Percentiles rank a stretch among this genome's conserved stretches.
phyloP scores from a whole-genome alignment of 1,140 invertebrate species.

The Ganaspis sp. region DNA sequence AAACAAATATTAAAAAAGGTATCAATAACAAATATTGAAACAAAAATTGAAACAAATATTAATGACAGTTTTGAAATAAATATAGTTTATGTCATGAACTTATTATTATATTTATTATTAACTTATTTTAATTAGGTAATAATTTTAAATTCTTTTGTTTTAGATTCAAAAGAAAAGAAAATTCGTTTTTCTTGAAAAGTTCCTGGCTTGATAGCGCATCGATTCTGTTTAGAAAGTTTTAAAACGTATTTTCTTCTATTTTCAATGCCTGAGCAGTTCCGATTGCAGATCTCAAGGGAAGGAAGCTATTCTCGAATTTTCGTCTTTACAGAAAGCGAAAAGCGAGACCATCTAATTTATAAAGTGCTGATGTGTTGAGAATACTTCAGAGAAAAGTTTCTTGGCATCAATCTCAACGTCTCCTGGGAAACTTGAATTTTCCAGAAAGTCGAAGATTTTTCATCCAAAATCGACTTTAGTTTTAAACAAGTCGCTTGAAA shows the following conservation, averaged over 20 bases:
- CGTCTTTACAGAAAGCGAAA: conserved; percentile 79
- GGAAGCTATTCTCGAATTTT: conserved; percentile 76
- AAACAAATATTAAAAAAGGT: too few species aligned
- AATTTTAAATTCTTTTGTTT: too few species aligned
- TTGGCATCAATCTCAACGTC: conserved; percentile 64
- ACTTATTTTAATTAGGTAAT: too few species aligned
- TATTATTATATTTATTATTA: too few species aligned
- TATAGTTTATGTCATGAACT: too few species aligned
- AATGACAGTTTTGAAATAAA: too few species aligned
- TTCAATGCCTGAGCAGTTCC: conserved; percentile 71
- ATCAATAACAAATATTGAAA: too few species aligned
- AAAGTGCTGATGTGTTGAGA: conserved; percentile 66
- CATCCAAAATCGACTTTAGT: background rate
- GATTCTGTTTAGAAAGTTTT: conserved; percentile 39
- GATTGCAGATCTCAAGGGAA: conserved; percentile 76
- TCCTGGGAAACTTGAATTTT: conserved; percentile 22
- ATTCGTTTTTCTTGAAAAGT: background rate
- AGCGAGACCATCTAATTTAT: conserved; percentile 80
- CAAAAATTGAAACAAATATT: too few species aligned
- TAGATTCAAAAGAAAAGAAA: too few species aligned
- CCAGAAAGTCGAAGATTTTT: conserved; percentile 7
- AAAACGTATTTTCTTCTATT: conserved; percentile 71
- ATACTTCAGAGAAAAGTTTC: conserved; percentile 78
- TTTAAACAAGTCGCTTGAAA: too few species aligned
- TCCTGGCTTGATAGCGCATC: background rate